Base-by-base conservation (phyloP, 2,888 invertebrate species). In the Ganaspis brasiliensis region DNA sequence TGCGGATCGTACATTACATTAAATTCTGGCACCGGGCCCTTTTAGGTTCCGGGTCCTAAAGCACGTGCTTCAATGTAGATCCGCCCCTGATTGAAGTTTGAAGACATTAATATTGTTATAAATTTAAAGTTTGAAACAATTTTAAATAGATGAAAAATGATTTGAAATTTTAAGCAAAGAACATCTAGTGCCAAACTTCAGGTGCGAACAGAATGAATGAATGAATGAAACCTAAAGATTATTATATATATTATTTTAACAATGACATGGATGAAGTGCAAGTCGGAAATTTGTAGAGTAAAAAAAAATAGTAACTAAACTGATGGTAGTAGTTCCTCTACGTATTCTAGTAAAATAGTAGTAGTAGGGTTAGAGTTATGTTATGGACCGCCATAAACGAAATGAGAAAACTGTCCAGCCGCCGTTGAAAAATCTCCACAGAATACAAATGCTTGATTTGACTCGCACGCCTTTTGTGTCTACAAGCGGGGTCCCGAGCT, bases 401-500 rank as follows among this genome's bases (percentile, higher is more conserved):
- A 89, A 90, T 89, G 88, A 90, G 89, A 90, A 90, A 89, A 89
- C 88, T 88, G 89, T 88, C 86, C 88, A 83, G 85, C 83, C 86
- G 87, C 86, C 86, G 87, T 85, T 89, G 88, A 90, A 90, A 89
- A 91, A 89, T 90, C 88, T 85, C 87, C 83, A 84, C 87, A 85
- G 90, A 91, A 91, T 91, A 91, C 89, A 90, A 91, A 91, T 90
- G 90, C 88, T 83, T 83, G 87, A 86, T 88, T 88, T 87, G 78
- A 83, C 82, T 82, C 76, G 75, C 74, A 72, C 78, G 73, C 74
- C 78, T 82, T 81, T 78, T 78, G 81, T 81, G 56, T 72, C 76
- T 71, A 24, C 78, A 71, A 71, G 72, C 76, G 70, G 73, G 63
- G 75, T 55, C 35, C 59, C 52, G 55, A 57, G 19, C 75, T 61